A percentile compares a stretch with the other conserved stretches of the same genome.
These are phyloP conservation scores for Watsonalla cultraria DNA, from an alignment of 2,888 invertebrate genomes.

Conservation along the genomic window DNA sequence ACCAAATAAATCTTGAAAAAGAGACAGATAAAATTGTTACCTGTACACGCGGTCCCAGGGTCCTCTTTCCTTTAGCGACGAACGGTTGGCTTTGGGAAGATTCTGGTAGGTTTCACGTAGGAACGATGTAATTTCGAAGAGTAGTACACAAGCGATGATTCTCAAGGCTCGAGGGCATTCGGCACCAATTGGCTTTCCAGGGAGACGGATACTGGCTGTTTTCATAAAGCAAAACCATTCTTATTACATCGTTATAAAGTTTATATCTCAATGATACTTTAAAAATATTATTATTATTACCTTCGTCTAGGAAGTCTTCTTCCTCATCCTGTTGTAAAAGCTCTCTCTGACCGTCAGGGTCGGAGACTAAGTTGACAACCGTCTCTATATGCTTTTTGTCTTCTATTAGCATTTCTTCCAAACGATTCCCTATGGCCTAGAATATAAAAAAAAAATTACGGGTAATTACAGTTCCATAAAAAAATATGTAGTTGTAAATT, in stretches of 20 bases:
- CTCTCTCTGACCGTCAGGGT: constrained; percentile 88
- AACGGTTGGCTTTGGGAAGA: constrained; percentile 85
- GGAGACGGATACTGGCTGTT: constrained; percentile 82
- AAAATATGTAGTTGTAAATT: too few species aligned
- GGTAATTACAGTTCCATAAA: too few species aligned
- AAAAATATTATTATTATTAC: constrained; percentile 50
- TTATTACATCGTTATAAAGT: background rate
- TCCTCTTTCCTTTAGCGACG: constrained; percentile 87
- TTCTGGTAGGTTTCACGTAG: constrained; percentile 96
- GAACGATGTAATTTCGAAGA: constrained; percentile 98
- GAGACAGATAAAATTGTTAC: constrained; percentile 46
- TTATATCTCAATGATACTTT: background rate
- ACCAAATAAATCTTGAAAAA: constrained; percentile 45
- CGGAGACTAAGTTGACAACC: constrained; percentile 82
- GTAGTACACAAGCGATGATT: constrained; percentile 93
- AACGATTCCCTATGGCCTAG: constrained; percentile 87
- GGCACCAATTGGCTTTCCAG: constrained; percentile 82
- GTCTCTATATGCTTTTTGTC: constrained; percentile 86
- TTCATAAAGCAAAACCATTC: background rate
- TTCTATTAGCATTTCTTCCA: constrained; percentile 93
- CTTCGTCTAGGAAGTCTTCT: constrained; percentile 98
- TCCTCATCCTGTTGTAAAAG: constrained; percentile 92
- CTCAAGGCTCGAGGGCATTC: constrained; percentile 93
- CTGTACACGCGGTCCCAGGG: constrained; percentile 91
- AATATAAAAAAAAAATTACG: constrained; percentile 9